phyloP scores from a whole-genome alignment of 2,797 vertebrate genomes.

The Macrochelys suwanniensis region DNA sequence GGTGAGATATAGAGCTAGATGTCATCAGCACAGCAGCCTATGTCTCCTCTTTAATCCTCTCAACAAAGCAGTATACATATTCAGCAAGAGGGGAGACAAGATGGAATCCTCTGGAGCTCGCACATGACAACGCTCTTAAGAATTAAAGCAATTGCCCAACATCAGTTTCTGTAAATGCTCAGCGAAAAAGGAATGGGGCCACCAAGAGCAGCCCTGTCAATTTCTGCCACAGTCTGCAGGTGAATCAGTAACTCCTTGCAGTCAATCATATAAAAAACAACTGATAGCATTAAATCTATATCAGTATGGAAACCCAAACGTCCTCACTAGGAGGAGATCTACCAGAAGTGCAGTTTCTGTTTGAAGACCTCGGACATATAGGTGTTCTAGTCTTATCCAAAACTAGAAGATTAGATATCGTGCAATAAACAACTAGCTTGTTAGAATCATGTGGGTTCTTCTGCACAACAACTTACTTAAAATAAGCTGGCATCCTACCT shows the following conservation, averaged over 20 bases:
- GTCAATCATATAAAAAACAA: background rate
- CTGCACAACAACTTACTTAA: background rate
- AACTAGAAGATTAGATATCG: background rate
- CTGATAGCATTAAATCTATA: background rate
- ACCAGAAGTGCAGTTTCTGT: background rate
- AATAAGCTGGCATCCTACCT: rapidly evolving
- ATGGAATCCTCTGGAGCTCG: background rate
- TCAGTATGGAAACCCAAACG: background rate
- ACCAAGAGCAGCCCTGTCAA: background rate
- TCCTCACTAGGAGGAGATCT: background rate
- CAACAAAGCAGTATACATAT: background rate
- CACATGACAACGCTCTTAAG: background rate
- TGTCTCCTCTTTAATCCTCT: background rate
- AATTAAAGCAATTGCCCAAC: background rate
- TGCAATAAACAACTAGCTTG: background rate
- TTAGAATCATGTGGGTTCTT: background rate
- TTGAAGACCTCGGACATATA: background rate
- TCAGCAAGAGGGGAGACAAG: background rate
- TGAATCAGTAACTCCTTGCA: background rate
- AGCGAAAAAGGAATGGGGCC: background rate
- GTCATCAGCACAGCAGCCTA: background rate
- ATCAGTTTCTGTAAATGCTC: background rate
- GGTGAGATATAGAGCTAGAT: background rate
- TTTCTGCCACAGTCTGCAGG: background rate
- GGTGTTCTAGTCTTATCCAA: background rate